Evolutionary conservation across 2,888 invertebrate genomes (phyloP).

Genomic region (Argyresthia albistria): DNA sequence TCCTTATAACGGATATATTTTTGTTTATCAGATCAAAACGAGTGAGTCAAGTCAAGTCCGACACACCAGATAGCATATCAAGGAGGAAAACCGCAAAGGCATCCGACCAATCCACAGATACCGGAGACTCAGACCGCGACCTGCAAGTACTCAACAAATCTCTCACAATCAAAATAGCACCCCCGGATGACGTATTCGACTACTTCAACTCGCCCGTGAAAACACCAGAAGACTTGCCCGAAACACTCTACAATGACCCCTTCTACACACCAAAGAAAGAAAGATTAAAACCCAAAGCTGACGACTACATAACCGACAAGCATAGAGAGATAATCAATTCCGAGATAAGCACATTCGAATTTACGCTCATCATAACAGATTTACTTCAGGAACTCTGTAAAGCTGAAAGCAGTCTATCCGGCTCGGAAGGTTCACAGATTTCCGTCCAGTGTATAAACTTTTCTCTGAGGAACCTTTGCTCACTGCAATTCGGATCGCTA

Average conservation of each 20-base stretch:
- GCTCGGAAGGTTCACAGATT: constrained; percentile 66
- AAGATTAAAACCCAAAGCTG: constrained; percentile 53
- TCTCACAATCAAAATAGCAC: constrained; percentile 68
- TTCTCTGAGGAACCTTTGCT: constrained; percentile 71
- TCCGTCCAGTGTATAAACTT: constrained; percentile 75
- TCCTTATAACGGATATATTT: no score
- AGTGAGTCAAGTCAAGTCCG: constrained; percentile 26
- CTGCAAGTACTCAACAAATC: constrained; percentile 63
- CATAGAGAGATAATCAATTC: constrained; percentile 64
- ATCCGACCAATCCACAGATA: constrained; percentile 49
- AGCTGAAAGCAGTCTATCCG: constrained; percentile 61
- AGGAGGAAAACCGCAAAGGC: constrained; percentile 23
- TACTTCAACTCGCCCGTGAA: constrained; percentile 68
- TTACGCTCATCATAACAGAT: constrained; percentile 70
- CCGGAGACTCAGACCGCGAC: constrained; percentile 61
- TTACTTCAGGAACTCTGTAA: constrained; percentile 67
- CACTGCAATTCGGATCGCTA: constrained; percentile 71
- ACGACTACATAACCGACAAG: constrained; percentile 67
- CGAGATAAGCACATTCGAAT: constrained; percentile 67
- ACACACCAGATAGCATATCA: constrained; percentile 20
- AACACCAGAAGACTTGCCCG: constrained; percentile 41
- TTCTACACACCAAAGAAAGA: constrained; percentile 38
- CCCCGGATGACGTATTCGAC: constrained; percentile 72
- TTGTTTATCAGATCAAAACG: constrained; percentile 28
- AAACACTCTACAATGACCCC: constrained; percentile 38